A percentile compares a stretch with the other conserved stretches of the same genome.
Conservation (phyloP, 2,113 vertebrate genomes). For the Marmota monax region DNA sequence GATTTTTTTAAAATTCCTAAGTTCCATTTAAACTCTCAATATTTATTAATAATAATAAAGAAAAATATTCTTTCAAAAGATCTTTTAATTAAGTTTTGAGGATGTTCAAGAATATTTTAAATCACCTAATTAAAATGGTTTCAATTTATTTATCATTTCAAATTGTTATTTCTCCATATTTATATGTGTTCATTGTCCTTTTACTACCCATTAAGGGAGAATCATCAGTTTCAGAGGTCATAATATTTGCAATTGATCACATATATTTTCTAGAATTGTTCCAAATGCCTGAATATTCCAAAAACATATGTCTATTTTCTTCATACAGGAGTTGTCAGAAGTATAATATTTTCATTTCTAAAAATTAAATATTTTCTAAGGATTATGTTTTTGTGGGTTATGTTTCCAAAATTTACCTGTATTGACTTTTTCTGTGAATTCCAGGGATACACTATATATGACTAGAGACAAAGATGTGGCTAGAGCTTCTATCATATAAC, state of each 20-base stretch:
- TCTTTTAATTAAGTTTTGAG: background rate
- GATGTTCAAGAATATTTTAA: background rate
- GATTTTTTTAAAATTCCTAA: background rate
- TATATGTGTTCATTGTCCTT: background rate
- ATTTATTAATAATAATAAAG: background rate
- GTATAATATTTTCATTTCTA: background rate
- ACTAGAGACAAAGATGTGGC: slow-evolving; percentile 6
- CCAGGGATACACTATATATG: background rate
- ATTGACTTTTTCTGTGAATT: slow-evolving; percentile 18
- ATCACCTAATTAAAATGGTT: background rate
- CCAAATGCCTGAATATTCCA: background rate
- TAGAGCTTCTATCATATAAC: background rate
- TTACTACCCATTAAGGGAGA: background rate
- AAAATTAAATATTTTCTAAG: slow-evolving; percentile 48
- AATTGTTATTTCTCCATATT: background rate
- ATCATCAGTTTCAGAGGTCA: background rate
- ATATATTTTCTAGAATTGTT: slow-evolving; percentile 33
- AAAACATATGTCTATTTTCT: background rate
- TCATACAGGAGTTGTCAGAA: slow-evolving; percentile 15
- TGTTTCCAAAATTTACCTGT: slow-evolving; percentile 4
- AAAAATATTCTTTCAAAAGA: background rate
- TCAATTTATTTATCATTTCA: slow-evolving; percentile 1
- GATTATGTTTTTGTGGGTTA: background rate
- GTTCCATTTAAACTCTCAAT: background rate
- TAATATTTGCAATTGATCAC: background rate